These are phyloP conservation scores for Melanotaenia nigrans DNA, from an alignment of 2,797 vertebrate genomes.

Conservation along the genomic window DNA sequence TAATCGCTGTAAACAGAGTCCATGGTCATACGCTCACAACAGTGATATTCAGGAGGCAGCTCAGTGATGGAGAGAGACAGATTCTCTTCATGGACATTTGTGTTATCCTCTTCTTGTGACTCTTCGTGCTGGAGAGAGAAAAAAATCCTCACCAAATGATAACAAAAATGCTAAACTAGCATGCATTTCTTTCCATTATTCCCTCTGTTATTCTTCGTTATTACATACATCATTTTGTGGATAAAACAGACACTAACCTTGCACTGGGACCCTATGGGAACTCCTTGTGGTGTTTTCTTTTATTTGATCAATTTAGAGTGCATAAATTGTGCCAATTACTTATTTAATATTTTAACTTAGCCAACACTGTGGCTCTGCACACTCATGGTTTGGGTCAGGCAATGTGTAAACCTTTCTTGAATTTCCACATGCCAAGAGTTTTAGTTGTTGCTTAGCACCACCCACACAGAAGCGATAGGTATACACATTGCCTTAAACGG, in stretches of 20 bases:
- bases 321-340: constrained; percentile 64
- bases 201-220: constrained; percentile 38
- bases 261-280: constrained; percentile 73
- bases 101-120: constrained; percentile 85
- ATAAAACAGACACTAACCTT: constrained; percentile 84
- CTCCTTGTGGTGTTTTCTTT: constrained; percentile 74
- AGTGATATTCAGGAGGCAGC: constrained; percentile 85
- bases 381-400: constrained; percentile 79
- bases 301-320: constrained; percentile 58
- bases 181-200: constrained; percentile 49
- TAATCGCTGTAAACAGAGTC: constrained; percentile 85
- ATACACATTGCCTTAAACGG: constrained; percentile 79
- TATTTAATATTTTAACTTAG: constrained; percentile 62
- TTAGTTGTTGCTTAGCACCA: constrained; percentile 75
- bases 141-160: neutral
- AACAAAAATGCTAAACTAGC: constrained; percentile 36
- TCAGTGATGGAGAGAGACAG: constrained; percentile 88
- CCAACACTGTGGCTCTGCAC: constrained; percentile 70
- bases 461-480: constrained; percentile 82
- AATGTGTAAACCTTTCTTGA: constrained; percentile 84
- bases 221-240: constrained; percentile 39
- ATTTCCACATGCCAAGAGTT: constrained; percentile 81
- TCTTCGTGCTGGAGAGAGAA: constrained; percentile 78
- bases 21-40: constrained; percentile 84
- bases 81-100: constrained; percentile 85